These are phyloP conservation scores for Heliconius eleuchia DNA, from an alignment of 1,140 invertebrate genomes.

Conservation along the genomic window DNA sequence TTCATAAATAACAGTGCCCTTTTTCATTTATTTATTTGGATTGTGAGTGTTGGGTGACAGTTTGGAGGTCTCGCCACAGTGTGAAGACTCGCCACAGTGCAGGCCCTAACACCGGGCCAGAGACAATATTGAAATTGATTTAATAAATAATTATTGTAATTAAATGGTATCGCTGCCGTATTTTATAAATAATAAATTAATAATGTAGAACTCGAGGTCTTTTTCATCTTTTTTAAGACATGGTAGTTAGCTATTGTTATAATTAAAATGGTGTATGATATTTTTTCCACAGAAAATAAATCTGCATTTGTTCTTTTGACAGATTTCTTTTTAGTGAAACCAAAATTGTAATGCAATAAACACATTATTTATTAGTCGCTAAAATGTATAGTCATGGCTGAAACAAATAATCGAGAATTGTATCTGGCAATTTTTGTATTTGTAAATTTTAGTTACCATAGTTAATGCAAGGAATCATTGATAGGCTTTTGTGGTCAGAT, in stretches of 20 bases:
- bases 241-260: constrained; percentile 79
- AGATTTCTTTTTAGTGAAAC: constrained; percentile 39
- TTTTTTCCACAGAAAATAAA: constrained; percentile 74
- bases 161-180: constrained; percentile 78
- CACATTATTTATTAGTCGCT: constrained; percentile 39
- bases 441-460: constrained; percentile 63
- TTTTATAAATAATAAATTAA: constrained; percentile 76
- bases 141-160: constrained; percentile 79
- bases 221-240: constrained; percentile 79
- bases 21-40: constrained; percentile 77
- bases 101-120: constrained; percentile 63
- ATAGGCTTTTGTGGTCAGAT: constrained; percentile 8
- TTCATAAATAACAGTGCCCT: constrained; percentile 85
- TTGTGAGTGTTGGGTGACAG: constrained; percentile 76
- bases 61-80: constrained; percentile 46
- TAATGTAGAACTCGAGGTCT: constrained; percentile 73
- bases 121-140: constrained; percentile 80
- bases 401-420: constrained; percentile 50
- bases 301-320: constrained; percentile 67
- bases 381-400: constrained; percentile 40
- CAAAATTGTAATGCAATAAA: constrained; percentile 44
- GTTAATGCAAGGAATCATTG: constrained; percentile 27
- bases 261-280: constrained; percentile 75
- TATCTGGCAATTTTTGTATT: constrained; percentile 45
- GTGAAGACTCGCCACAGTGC: constrained; percentile 54